Evolutionary conservation across 2,113 vertebrate genomes (phyloP).

Genomic region (Podarcis cretensis): DNA sequence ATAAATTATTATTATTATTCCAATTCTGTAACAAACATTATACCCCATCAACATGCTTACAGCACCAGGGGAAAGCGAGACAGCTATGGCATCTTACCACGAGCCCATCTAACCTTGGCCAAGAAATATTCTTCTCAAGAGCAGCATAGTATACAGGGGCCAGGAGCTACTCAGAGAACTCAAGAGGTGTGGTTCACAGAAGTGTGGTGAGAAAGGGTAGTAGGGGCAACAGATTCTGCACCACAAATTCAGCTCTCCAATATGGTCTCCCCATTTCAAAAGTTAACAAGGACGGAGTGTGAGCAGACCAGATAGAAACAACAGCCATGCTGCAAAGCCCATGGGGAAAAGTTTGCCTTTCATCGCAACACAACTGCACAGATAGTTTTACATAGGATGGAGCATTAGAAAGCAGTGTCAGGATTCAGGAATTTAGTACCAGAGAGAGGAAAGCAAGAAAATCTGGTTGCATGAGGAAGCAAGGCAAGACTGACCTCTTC

Average conservation of each 20-base stretch:
- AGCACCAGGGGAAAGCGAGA: background rate
- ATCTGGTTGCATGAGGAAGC: background rate
- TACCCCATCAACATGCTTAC: background rate
- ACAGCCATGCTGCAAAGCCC: background rate
- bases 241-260: too few species aligned
- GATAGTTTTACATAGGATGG: background rate
- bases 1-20: too few species aligned
- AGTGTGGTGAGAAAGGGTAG: background rate
- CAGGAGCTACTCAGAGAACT: background rate
- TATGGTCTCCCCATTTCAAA: background rate
- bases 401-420: background rate
- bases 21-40: background rate
- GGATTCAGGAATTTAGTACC: background rate
- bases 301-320: background rate
- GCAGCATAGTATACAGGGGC: background rate
- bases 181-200: background rate
- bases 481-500: background rate
- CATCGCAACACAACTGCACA: background rate
- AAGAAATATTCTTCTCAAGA: background rate
- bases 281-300: background rate
- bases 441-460: background rate
- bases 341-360: background rate
- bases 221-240: background rate
- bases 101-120: background rate
- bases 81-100: background rate